phyloP scores from a whole-genome alignment of 2,797 vertebrate genomes.

The Hippopotamyrus pictus region DNA sequence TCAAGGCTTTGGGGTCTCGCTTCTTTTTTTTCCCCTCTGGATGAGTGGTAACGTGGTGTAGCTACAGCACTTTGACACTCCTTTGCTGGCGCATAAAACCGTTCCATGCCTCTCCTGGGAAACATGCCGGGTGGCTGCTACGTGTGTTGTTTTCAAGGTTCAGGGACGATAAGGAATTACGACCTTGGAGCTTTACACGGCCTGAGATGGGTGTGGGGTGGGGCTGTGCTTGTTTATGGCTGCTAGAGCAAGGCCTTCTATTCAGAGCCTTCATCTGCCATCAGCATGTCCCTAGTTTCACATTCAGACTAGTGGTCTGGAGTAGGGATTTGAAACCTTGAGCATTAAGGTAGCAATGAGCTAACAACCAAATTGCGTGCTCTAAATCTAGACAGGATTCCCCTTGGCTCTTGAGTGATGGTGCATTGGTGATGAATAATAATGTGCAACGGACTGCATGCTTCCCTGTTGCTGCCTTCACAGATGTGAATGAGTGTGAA shows the following conservation, averaged over 20 bases:
- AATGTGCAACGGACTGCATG: neutral
- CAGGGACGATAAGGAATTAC: neutral
- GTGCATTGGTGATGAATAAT: neutral
- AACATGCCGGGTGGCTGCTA: neutral
- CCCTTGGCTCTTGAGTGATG: neutral
- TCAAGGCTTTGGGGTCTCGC: neutral
- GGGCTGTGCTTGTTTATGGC: neutral
- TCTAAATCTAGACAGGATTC: neutral
- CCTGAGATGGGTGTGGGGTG: neutral
- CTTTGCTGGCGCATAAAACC: neutral
- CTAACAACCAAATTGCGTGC: neutral
- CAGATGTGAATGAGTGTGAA: conserved; percentile 93
- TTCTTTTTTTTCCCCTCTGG: neutral
- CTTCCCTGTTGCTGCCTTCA: neutral
- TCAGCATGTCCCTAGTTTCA: neutral
- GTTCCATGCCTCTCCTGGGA: neutral
- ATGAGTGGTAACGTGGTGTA: neutral
- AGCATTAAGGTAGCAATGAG: neutral
- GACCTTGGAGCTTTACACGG: neutral
- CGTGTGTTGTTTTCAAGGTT: neutral
- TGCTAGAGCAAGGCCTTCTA: neutral
- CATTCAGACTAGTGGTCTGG: neutral
- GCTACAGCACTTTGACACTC: neutral
- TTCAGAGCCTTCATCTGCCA: neutral
- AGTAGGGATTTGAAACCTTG: neutral